Percentiles rank a stretch among this genome's conserved stretches.
phyloP scores from a whole-genome alignment of 2,888 invertebrate genomes.

The Notodonta dromedarius region DNA sequence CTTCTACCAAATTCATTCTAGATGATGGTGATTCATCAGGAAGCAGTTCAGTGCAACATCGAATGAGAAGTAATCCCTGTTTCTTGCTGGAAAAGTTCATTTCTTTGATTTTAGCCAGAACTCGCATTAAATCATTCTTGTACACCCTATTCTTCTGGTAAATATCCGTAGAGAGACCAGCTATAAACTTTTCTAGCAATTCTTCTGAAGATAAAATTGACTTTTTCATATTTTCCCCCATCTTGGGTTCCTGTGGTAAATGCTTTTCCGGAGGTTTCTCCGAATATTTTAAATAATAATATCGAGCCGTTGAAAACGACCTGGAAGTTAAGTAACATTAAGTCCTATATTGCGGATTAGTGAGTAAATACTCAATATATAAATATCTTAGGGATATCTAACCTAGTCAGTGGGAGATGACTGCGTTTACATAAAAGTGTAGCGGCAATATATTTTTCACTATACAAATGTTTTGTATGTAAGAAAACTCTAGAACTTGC shows the following conservation, averaged over 20 bases:
- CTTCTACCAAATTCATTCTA: slow-evolving; percentile 77
- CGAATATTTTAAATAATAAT: not conserved
- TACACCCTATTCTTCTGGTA: slow-evolving; percentile 75
- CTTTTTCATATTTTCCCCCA: slow-evolving; percentile 7
- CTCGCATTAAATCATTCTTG: slow-evolving; percentile 70
- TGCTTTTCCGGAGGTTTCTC: slow-evolving; percentile 1
- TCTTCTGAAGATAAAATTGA: slow-evolving; percentile 49
- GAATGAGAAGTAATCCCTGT: slow-evolving; percentile 77
- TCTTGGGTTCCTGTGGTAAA: slow-evolving; percentile 11
- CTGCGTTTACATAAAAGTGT: slow-evolving; percentile 28
- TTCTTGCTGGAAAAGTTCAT: slow-evolving; percentile 69
- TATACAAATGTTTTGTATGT: slow-evolving; percentile 35
- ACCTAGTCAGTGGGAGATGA: slow-evolving; percentile 42
- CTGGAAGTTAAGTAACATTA: not conserved
- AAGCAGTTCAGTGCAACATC: slow-evolving; percentile 82
- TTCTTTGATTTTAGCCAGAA: slow-evolving; percentile 66
- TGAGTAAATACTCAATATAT: not conserved
- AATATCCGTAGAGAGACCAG: slow-evolving; percentile 68
- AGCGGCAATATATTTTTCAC: slow-evolving; percentile 33
- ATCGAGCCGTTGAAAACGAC: not conserved
- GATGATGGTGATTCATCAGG: slow-evolving; percentile 74
- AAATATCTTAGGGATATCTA: slow-evolving; percentile 21
- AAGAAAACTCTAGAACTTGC: slow-evolving; percentile 47
- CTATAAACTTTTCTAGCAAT: slow-evolving; percentile 67
- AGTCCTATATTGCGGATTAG: not conserved